Evolutionary conservation across 1,140 invertebrate genomes (phyloP), one percentile per base, ranked within the genome.

Genomic region (Sarcophaga bullata): DNA sequence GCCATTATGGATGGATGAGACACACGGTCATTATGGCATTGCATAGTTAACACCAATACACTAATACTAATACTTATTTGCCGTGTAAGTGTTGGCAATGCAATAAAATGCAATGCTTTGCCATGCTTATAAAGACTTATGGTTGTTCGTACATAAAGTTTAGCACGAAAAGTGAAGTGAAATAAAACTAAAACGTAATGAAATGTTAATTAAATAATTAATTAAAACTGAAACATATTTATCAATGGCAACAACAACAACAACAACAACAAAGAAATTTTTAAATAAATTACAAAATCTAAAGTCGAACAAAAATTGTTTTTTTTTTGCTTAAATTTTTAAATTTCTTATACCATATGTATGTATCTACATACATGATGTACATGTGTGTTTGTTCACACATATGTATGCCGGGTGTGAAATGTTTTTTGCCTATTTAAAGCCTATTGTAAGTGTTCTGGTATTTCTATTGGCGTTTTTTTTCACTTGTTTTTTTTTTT

Each of bases 161-260:
- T 37, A 37, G 25, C 25, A 37, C 25, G 25, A 37, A 37, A 37
- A 37, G 25, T 37, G 25, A 37, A 37, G 25, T 37, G 25, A 37
- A 37, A 37, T 37, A 37, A 37, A 37, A 37, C 25, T 37, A 37
- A 37, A 37, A 37, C 15, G 54, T 9, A 68, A 68, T 19, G 62
- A 68, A 68, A 68, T 68, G 62, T 68, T 37, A 68, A 68, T 68
- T 68, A 68, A 68, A 19, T 68, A 25, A 68, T 19, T 25, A 68
- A 68, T 68, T 68, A 68, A 68, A 68, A 68, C 62, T 19, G 17
- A 68, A n/a, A 58, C 13, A 58, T 68, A 68, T 68, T 68, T 68
- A 68, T 25, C 62, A 68, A 25, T 15, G 2, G 54, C n/a, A 58
- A 58, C 19, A n/a, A n/a, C n/a, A 37, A 62, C 58, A 62, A 37